Base-by-base conservation (phyloP, 2,888 invertebrate genomes). In the Dryobotodes eremita region DNA sequence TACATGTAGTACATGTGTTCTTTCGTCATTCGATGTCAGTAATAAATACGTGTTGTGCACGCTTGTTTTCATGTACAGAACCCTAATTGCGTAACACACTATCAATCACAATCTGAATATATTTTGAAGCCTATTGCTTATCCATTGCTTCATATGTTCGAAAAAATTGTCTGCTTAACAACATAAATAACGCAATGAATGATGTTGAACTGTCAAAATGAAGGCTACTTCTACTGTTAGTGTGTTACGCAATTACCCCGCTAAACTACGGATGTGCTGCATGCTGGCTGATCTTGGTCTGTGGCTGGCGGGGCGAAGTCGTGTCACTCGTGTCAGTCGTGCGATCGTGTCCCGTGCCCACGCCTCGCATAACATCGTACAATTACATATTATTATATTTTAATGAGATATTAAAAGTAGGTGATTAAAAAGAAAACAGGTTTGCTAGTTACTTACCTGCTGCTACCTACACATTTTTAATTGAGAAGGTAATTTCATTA, bases 321-420 rank as follows among this genome's bases (percentile, higher is more conserved):
- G 53, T 13, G 53, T 20, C 50, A 6, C 17, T 23, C 50, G 15
- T 11, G 53, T 20, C 50, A 6, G 23, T 23, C 50, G 15, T 11
- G 57, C 17, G 55, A 0, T 6, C 77, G 31, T 17, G 77, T 26
- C 17, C 42, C 36, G 61, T 82, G 72, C 77, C 36, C 59, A 53
- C 68, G 26, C 68, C 50, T 11, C 31, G 15, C 55, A 36, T 23
- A 20, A 50, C 36, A 13, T 62, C 50, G 50, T 74, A 72, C 53
- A 59, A 72, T 68, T 57, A 82, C 55, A 77, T 70, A 11, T n/a
- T 31, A 79, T 57, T 78, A 55, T 79, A 61, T 77, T 81, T 62
- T 74, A 78, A 78, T 82, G 73, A 73, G 65, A 57, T 73, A 66
- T 79, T 59, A 66, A 53, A 46, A 36, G 72, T 17, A 23, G 13